Evolutionary conservation across 2,113 vertebrate genomes (phyloP).

Genomic region (Corythoichthys intestinalis): DNA sequence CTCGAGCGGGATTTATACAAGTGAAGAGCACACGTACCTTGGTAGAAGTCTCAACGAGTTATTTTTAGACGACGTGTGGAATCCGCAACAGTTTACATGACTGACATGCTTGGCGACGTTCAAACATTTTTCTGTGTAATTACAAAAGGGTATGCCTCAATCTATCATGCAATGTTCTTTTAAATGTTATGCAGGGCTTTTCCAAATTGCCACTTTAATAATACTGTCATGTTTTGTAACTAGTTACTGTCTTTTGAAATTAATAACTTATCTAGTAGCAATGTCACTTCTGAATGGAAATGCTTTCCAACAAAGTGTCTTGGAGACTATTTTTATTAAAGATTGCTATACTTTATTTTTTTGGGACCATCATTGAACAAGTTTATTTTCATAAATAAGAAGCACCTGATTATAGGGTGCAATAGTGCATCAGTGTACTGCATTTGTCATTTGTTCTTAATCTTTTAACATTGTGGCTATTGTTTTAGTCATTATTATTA

Average conservation of each 20-base stretch:
- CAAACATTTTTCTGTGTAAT: constrained; percentile 19
- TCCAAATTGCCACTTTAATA: neutral
- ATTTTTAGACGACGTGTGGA: constrained; percentile 48
- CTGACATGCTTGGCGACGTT: constrained; percentile 28
- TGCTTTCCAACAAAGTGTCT: too few relatives aligned
- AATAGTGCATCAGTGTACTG: too few relatives aligned
- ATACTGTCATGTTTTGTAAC: neutral
- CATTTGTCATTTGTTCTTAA: too few relatives aligned
- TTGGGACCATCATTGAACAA: too few relatives aligned
- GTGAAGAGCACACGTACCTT: constrained; percentile 17
- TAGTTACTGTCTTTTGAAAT: neutral
- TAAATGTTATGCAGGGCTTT: neutral
- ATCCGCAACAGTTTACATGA: constrained; percentile 55
- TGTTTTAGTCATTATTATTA: too few relatives aligned
- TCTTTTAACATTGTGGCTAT: too few relatives aligned
- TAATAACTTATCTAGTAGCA: neutral
- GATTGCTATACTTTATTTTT: too few relatives aligned
- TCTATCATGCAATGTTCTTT: neutral
- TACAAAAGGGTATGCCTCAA: neutral
- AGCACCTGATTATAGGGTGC: too few relatives aligned
- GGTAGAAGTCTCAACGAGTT: constrained; percentile 33
- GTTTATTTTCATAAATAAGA: too few relatives aligned
- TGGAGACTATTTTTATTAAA: too few relatives aligned
- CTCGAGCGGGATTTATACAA: constrained; percentile 18
- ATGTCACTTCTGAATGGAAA: too few relatives aligned